Base-by-base conservation (phyloP, 2,888 invertebrate species). In the Bellardia bayeri region DNA sequence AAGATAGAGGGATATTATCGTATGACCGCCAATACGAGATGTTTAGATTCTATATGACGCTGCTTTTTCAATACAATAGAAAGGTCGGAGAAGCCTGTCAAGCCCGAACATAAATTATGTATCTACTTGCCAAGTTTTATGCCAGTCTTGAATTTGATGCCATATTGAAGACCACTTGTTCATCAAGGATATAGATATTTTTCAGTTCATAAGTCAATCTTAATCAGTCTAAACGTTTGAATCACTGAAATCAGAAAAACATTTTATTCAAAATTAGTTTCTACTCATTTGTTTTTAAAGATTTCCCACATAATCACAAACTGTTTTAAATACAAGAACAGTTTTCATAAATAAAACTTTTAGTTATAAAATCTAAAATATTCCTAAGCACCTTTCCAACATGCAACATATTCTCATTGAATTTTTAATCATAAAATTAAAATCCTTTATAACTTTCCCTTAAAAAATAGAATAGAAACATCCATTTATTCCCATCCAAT, bases 281-380 rank as follows among this genome's bases (percentile, higher is more conserved):
- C 23, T 23, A 23, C 16, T 9, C 5, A 56, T 56, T 23, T 51
- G 4, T 51, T 8, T 56, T 45, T 45, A 45, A 45, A 56, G 0
- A 23, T 7, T 23, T 56, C 16, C 45, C 14, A 49, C 23, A 30
- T 68, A 49, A 33, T 13, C 45, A 11, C 11, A 37, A 80, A 71
- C 80, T 80, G 80, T 69, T 80, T 58, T 80, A 30, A 80, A 66
- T 61, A 71, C 71, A 3, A 58, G 45, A 61, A 80, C 80, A 80
- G 71, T 49, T 61, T 9, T 3, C 30, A 69, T 63, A n/a, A 16
- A n/a, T 30, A 23, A 45, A 45, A 16, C 13, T 11, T 45, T 45
- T 45, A 37, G 3, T 37, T 37, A 37, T 37, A 3, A 6, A 37
- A 37, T 37, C 5, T 37, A 37, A 37, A 37, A 37, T 23, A 23